These are phyloP conservation scores for Ceraclea dissimilis DNA, from an alignment of 2,888 invertebrate species.

Conservation along the genomic window DNA sequence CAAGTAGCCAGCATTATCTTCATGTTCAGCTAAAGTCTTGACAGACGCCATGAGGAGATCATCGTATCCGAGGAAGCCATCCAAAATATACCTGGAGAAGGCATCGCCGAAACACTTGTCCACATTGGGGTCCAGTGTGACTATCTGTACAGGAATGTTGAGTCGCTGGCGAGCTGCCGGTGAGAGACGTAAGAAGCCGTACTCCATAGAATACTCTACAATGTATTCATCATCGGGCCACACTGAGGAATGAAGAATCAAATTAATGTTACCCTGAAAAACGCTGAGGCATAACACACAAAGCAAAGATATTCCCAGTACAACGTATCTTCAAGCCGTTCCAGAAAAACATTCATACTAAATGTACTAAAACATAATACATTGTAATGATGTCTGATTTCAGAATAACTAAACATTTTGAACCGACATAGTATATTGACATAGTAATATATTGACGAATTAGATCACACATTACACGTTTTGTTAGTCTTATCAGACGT, in stretches of 20 bases:
- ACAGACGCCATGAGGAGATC: constrained; percentile 95
- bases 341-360: too few relatives aligned
- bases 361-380: too few relatives aligned
- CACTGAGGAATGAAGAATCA: constrained; percentile 33
- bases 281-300: too few relatives aligned
- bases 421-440: too few relatives aligned
- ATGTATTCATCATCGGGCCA: constrained; percentile 89
- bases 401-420: too few relatives aligned
- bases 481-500: too few relatives aligned
- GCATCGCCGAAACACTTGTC: constrained; percentile 92
- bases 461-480: too few relatives aligned
- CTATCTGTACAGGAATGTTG: constrained; percentile 86
- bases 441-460: too few relatives aligned
- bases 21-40: constrained; percentile 89
- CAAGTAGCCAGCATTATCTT: constrained; percentile 92
- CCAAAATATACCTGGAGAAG: constrained; percentile 82
- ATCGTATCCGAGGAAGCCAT: constrained; percentile 93
- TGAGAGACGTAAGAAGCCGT: constrained; percentile 88
- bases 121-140: constrained; percentile 76
- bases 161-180: constrained; percentile 77
- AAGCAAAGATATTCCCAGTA: too few relatives aligned
- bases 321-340: too few relatives aligned
- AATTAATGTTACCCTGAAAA: too few relatives aligned
- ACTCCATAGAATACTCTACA: constrained; percentile 95
- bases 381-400: too few relatives aligned